phyloP scores from a whole-genome alignment of 30 jellyfish, hydroid and myxozoan species.

The Aurelia aurita region DNA sequence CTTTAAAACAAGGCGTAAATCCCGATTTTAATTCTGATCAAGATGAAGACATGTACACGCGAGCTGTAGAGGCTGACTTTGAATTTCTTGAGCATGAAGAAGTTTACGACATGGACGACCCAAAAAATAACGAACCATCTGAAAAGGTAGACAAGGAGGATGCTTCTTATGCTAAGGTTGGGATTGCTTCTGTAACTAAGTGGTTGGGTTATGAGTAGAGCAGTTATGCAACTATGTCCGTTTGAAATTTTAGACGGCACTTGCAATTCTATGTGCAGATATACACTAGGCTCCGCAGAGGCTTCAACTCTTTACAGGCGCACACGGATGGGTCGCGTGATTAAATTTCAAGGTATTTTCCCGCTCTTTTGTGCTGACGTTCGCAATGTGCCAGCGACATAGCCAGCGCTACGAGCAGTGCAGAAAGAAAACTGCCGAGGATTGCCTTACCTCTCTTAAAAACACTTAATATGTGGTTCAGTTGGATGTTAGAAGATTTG shows the following conservation, averaged over 20 bases:
- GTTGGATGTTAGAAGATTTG: no score
- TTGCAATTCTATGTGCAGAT: no score
- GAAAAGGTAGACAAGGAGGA: background rate
- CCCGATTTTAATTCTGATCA: background rate
- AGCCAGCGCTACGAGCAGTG: no score
- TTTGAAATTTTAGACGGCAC: background rate
- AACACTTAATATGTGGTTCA: no score
- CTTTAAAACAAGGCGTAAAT: background rate
- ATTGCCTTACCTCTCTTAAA: no score
- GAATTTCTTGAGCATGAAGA: constrained; percentile 70
- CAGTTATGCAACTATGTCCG: background rate
- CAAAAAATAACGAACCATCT: background rate
- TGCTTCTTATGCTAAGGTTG: constrained; percentile 40
- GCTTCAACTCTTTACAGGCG: no score
- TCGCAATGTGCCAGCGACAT: no score
- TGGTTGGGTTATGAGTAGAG: constrained; percentile 48
- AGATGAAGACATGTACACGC: constrained; percentile 14
- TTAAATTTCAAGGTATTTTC: no score
- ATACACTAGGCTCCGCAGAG: no score
- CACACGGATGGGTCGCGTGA: no score
- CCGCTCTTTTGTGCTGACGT: no score
- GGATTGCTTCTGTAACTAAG: constrained; percentile 54
- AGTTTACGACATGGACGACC: constrained; percentile 28
- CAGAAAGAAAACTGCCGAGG: no score
- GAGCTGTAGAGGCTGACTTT: constrained; percentile 64